phyloP scores from a whole-genome alignment of 37 sponge, comb jelly and placozoan genomes.

The Beroe forskalii region DNA sequence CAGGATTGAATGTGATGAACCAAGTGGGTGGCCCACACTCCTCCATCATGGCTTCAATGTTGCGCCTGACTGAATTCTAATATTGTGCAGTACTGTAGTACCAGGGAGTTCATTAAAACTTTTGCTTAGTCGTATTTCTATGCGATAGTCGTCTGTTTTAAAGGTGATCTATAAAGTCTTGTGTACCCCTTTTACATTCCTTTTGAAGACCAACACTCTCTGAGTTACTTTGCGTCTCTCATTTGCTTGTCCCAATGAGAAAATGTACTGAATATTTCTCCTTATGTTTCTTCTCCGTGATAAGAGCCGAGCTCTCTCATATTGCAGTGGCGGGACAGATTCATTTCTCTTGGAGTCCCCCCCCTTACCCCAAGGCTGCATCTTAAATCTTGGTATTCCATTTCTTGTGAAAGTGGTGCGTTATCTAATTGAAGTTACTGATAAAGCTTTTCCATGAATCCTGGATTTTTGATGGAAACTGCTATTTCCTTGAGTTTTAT shows the following conservation, averaged over 20 bases:
- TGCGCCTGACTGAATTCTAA: background rate
- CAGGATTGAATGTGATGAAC: background rate
- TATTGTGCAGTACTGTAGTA: background rate
- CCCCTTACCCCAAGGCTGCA: background rate
- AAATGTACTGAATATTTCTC: background rate
- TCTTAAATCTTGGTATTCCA: background rate
- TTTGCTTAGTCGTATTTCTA: background rate
- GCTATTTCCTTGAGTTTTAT: no score
- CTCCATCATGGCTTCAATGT: background rate
- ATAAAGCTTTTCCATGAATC: background rate
- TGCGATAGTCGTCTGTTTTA: background rate
- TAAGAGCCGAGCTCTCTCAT: background rate
- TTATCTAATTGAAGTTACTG: background rate
- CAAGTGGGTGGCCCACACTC: background rate
- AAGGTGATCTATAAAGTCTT: background rate
- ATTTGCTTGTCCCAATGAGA: background rate
- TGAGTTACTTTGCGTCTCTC: background rate
- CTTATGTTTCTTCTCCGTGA: background rate
- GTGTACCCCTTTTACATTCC: background rate
- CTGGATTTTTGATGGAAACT: no score
- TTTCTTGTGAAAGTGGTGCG: background rate
- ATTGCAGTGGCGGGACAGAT: background rate
- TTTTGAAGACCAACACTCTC: background rate
- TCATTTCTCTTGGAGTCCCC: background rate
- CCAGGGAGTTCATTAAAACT: background rate